These are phyloP conservation scores for Nesidiocoris tenuis DNA, from an alignment of 2,888 invertebrate species.

Conservation along the genomic window DNA sequence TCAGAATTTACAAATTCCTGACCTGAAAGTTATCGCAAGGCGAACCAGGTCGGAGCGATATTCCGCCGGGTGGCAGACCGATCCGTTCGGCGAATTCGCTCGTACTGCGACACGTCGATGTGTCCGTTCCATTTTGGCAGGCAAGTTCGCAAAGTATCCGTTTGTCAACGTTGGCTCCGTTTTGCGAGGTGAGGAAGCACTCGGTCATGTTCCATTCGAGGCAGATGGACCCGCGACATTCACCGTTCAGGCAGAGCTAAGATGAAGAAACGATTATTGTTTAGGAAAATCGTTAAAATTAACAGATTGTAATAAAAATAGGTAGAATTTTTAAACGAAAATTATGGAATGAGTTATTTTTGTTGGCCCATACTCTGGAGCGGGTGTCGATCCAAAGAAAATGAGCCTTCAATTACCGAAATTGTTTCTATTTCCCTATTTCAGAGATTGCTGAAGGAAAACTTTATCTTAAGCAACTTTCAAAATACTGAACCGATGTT, in stretches of 20 bases:
- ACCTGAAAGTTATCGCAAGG: constrained; percentile 98
- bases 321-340: too few species aligned
- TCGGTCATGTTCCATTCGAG: constrained; percentile 90
- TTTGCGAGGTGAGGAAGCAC: constrained; percentile 86
- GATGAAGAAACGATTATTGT: background rate
- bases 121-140: constrained; percentile 82
- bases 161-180: constrained; percentile 73
- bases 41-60: constrained; percentile 88
- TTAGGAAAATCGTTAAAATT: too few species aligned
- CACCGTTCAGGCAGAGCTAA: constrained; percentile 84
- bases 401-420: too few species aligned
- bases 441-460: too few species aligned
- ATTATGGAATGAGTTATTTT: too few species aligned
- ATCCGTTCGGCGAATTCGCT: constrained; percentile 77
- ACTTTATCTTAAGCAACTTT: too few species aligned
- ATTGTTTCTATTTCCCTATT: too few species aligned
- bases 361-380: too few species aligned
- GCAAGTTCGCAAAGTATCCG: constrained; percentile 92
- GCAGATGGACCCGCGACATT: constrained; percentile 94
- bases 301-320: too few species aligned
- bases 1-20: too few species aligned
- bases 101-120: constrained; percentile 76
- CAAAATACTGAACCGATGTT: too few species aligned
- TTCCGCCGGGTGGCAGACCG: constrained; percentile 75
- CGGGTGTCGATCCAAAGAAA: too few species aligned